These are phyloP conservation scores for Orientallactaga bullata DNA, from an alignment of 2,113 vertebrate species.

Conservation along the genomic window DNA sequence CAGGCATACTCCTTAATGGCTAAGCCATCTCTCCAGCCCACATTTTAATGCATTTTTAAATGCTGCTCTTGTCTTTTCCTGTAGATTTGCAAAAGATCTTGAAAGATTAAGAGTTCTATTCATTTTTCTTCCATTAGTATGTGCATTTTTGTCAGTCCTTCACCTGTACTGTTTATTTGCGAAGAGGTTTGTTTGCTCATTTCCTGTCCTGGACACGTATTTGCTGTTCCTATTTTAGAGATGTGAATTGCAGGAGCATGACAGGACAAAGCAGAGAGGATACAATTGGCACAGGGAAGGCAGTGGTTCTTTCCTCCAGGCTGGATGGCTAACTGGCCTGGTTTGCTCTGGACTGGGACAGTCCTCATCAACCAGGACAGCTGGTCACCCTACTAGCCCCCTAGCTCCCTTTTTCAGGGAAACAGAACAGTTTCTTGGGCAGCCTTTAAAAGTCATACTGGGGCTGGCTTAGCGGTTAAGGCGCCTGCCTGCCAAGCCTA, in stretches of 20 bases:
- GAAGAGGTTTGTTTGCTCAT: not conserved
- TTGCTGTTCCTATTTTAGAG: not conserved
- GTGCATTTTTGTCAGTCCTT: not conserved
- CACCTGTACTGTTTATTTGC: slow-evolving; percentile 2
- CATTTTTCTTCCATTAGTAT: not conserved
- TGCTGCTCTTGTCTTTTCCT: not conserved
- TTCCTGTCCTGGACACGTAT: not conserved
- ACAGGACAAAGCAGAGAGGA: not conserved
- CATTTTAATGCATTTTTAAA: not conserved
- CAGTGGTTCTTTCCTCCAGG: not conserved
- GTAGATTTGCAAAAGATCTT: not conserved
- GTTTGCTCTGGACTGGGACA: not conserved
- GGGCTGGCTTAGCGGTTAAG: too few relatives aligned
- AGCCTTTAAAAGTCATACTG: not conserved
- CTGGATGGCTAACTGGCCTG: not conserved
- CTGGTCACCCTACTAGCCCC: not conserved
- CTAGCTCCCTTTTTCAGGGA: too few relatives aligned
- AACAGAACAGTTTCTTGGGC: not conserved
- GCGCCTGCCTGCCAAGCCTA: too few relatives aligned
- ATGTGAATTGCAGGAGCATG: not conserved
- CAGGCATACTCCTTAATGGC: too few relatives aligned
- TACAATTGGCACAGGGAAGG: not conserved
- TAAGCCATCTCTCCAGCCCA: too few relatives aligned
- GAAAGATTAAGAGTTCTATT: not conserved
- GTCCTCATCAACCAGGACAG: not conserved